Base-by-base conservation (phyloP, 2,888 invertebrate species). In the Lepidochrysops patricia region DNA sequence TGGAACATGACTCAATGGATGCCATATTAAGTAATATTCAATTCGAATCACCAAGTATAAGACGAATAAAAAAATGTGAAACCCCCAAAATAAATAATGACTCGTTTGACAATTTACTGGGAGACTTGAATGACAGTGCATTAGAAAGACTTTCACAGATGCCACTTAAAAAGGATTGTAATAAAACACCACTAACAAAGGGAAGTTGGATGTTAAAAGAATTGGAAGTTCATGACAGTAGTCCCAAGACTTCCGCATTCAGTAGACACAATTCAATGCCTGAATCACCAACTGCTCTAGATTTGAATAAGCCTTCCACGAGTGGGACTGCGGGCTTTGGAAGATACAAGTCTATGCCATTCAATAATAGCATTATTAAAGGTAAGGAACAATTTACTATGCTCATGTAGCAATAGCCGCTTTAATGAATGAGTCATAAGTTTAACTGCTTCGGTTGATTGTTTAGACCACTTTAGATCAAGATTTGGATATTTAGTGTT, bases 191-290 rank as follows among this genome's bases (percentile, higher is more conserved):
- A 61, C 27, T 52, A 56, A 60, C 35, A 57, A 66, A 63, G 19
- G 68, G 71, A 59, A 74, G 70, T 63, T 82, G 82, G 80, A 74
- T 73, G 15, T 66, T 82, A 12, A 76, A 80, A 62, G 84, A 85
- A 61, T 60, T 80, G 15, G 62, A 74, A 29, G 66, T 76, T 70
- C 77, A 79, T 26, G 72, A 73, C 7, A 84, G 80, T 67, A 80
- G 81, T n/a, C 67, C 76, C 23, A 72, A 80, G 6, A 86, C 77
- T 66, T 76, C 75, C 12, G 68, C 76, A 59, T 85, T 90, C 70
- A 73, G 76, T 0, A 75, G 89, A 2, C 81, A 89, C 62, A 88
- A 71, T 64, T 88, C 89, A 0, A 89, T 90, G 90, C 90, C 90
- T 0, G 86, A 79, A 61, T 89, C 89, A 23, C 89, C 89, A 6